Evolutionary conservation across 1,140 invertebrate genomes (phyloP), one percentile per base, ranked within the genome.

Genomic region (Conus betulinus): DNA sequence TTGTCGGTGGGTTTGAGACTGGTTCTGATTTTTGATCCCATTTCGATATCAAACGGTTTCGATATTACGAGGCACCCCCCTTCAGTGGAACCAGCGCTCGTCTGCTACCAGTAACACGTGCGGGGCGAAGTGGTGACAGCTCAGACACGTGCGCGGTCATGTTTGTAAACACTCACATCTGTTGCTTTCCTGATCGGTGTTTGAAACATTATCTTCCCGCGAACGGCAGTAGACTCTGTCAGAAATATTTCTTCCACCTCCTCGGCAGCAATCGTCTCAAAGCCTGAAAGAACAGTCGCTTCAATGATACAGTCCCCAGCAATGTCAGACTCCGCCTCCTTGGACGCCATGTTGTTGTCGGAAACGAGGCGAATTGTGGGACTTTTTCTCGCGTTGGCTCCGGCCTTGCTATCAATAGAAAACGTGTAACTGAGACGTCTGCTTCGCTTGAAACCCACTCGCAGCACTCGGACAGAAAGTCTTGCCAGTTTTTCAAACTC

Each of bases 181-280:
- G 91, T 93, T 90, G 91, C 90, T 39, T 92, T 93, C 92, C 91
- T 94, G 25, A 92, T 93, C 39, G 92, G 82, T 52, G 96, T 91
- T 88, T 95, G 94, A 89, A 96, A 95, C 81, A 94, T 95, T 23
- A 97, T 95, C 89, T 95, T 94, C 51, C 96, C 96, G 84, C 96
- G 94, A 84, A 93, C 91, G 60, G 93, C 92, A 55, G 93, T 90
- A 20, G 93, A 88, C 85, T 92, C 89, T 87, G 93, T 90, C n/a
- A 92, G 90, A 88, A 96, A 93, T 91, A 95, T 96, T 93, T 96
- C 95, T 88, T 90, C 93, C 87, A 95, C 96, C 93, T 97, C 96
- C 71, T 96, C 96, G 11, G 94, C 91, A 5, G 96, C 96, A 78
- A 95, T 91, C 90, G 91, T 91, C 91, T 97, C 96, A 89, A 97